A percentile compares a stretch with the other conserved stretches of the same genome.
These are phyloP conservation scores for Glareola pratincola DNA, from an alignment of 2,113 vertebrate species.

Conservation along the genomic window DNA sequence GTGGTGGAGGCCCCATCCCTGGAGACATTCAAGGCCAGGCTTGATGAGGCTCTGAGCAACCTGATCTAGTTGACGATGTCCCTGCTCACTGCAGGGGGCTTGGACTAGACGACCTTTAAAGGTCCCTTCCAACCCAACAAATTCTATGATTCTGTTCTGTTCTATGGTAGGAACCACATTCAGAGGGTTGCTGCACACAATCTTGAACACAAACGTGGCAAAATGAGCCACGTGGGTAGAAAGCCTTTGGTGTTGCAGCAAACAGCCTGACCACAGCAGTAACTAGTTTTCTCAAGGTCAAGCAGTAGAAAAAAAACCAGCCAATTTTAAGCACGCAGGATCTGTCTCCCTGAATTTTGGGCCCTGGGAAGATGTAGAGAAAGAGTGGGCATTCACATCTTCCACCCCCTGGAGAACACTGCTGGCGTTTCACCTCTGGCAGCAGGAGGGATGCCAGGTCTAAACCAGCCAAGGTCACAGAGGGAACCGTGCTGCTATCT, in stretches of 20 bases:
- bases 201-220: background rate
- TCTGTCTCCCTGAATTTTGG: background rate
- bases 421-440: background rate
- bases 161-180: background rate
- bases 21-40: too few species aligned
- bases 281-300: background rate
- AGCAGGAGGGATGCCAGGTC: background rate
- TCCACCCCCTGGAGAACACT: background rate
- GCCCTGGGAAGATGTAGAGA: background rate
- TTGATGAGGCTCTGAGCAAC: too few species aligned
- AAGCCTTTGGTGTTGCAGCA: background rate
- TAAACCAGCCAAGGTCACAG: background rate
- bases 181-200: background rate
- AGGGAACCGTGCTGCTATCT: background rate
- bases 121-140: too few species aligned
- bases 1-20: too few species aligned
- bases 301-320: background rate
- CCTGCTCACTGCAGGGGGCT: too few species aligned
- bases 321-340: background rate
- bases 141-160: too few species aligned
- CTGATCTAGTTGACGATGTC: too few species aligned
- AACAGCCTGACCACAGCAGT: accelerated
- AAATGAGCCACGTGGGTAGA: background rate
- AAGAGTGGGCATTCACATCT: background rate
- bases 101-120: too few species aligned